phyloP scores from a whole-genome alignment of 2,888 invertebrate species.

The Labia minor region DNA sequence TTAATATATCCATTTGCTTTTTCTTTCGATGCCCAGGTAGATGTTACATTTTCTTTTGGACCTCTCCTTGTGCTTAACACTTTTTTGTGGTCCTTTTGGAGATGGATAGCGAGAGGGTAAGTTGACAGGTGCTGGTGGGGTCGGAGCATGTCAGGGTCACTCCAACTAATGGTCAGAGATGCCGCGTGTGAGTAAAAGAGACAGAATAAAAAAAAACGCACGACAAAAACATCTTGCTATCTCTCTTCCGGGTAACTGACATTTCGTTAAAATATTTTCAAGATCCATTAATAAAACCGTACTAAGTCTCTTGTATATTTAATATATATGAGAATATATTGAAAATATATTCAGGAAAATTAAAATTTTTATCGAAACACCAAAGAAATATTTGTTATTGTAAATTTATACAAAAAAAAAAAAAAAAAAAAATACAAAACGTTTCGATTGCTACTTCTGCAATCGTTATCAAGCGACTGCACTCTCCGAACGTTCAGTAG shows the following conservation, averaged over 20 bases:
- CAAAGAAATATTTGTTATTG: no score
- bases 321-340: no score
- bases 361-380: no score
- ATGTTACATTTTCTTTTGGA: neutral
- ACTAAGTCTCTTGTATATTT: no score
- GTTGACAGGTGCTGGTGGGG: neutral
- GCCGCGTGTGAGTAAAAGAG: neutral
- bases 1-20: no score
- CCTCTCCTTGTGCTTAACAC: neutral
- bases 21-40: no score
- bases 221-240: conserved; percentile 1
- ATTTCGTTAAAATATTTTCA: neutral
- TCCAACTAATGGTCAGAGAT: neutral
- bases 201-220: neutral
- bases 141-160: neutral
- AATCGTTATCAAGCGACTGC: no score
- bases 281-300: neutral
- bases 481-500: no score
- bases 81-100: neutral
- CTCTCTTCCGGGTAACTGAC: conserved; percentile 13
- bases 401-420: no score
- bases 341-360: no score
- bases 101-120: neutral
- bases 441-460: no score
- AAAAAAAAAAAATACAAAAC: no score